Percentiles rank a stretch among this genome's conserved stretches.
Evolutionary conservation across 2,113 vertebrate species (phyloP).

Genomic region (Silurus glanis): DNA sequence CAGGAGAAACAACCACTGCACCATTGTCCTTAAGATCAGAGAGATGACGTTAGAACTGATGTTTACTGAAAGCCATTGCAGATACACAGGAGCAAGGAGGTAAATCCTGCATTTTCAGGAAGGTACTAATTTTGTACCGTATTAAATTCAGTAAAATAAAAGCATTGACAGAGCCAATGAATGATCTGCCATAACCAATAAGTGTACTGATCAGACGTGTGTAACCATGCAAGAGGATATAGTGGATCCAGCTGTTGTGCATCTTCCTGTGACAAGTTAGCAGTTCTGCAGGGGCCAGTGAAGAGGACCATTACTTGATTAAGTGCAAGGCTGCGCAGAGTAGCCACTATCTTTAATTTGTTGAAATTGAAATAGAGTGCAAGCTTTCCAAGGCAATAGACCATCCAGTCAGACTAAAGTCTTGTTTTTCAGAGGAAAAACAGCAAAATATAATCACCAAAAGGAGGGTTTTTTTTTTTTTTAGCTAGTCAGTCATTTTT

Average conservation of each 20-base stretch:
- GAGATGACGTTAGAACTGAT: constrained; percentile 22
- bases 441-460: neutral
- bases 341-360: constrained; percentile 59
- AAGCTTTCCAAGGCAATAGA: constrained; percentile 2
- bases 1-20: constrained; percentile 58
- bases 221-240: constrained; percentile 41
- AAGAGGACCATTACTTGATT: constrained; percentile 55
- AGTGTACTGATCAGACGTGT: constrained; percentile 44
- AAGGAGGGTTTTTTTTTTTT: neutral
- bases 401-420: neutral
- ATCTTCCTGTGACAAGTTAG: constrained; percentile 43
- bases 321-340: constrained; percentile 45
- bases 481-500: neutral
- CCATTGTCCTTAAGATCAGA: constrained; percentile 51
- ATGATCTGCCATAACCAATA: constrained; percentile 11
- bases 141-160: neutral
- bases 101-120: constrained; percentile 2
- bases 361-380: constrained; percentile 41
- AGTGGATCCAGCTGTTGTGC: constrained; percentile 23
- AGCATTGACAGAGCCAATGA: constrained; percentile 7
- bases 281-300: constrained; percentile 9
- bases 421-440: neutral
- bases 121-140: neutral
- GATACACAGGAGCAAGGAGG: neutral
- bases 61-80: constrained; percentile 14